phyloP scores from a whole-genome alignment of 2,113 vertebrate genomes.

The Burhinus oedicnemus region DNA sequence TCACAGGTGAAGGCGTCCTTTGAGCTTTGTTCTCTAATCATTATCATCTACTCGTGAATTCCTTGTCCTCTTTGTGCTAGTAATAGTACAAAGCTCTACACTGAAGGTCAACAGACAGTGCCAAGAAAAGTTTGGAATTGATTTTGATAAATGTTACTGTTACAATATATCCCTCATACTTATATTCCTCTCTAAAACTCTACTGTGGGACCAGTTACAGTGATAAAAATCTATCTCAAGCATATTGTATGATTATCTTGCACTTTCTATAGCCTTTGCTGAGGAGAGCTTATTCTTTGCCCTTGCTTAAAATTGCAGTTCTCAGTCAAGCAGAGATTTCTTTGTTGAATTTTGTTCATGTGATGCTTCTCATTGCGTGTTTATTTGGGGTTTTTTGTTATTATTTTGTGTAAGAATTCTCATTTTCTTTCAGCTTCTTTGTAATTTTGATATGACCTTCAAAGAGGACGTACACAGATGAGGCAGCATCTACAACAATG shows the following conservation, averaged over 20 bases:
- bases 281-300: not conserved
- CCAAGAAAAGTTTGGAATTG: constrained; percentile 32
- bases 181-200: not conserved
- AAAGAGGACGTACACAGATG: not conserved
- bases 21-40: not conserved
- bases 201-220: constrained; percentile 9
- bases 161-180: not conserved
- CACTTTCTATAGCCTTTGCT: not conserved
- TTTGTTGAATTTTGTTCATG: not conserved
- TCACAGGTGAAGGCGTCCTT: not conserved
- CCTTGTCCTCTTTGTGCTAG: not conserved
- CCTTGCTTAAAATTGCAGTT: constrained; percentile 5
- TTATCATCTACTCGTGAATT: constrained; percentile 10
- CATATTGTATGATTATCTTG: constrained; percentile 16
- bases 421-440: not conserved
- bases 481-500: not conserved
- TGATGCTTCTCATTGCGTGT: not conserved
- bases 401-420: not conserved
- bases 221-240: constrained; percentile 38
- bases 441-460: constrained; percentile 9
- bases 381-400: not conserved
- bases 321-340: not conserved
- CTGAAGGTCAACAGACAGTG: constrained; percentile 34
- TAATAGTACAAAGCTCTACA: not conserved
- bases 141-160: constrained; percentile 42